phyloP scores from a whole-genome alignment of 2,797 vertebrate species.

The Microcaecilia unicolor region DNA sequence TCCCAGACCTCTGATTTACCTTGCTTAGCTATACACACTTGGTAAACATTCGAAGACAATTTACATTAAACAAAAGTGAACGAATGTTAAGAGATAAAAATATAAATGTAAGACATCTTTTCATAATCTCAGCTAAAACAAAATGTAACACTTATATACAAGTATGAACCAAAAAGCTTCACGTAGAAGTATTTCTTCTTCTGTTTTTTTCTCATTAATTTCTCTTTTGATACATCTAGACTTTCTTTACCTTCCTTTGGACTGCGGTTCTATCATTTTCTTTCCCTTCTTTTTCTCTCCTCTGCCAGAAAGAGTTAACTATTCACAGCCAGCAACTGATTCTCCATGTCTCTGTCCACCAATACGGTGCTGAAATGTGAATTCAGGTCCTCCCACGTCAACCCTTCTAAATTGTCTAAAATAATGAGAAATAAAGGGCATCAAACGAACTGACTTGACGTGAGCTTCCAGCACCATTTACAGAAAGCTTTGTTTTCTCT shows the following conservation, averaged over 20 bases:
- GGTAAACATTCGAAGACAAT: conserved; percentile 2
- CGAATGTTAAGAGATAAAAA: too few relatives aligned
- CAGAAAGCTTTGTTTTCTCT: neutral
- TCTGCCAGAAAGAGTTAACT: conserved; percentile 58
- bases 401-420: conserved; percentile 43
- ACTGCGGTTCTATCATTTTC: neutral
- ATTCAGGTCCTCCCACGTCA: conserved; percentile 31
- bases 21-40: conserved; percentile 4
- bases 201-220: too few relatives aligned
- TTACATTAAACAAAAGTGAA: conserved; percentile 6
- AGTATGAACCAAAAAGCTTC: too few relatives aligned
- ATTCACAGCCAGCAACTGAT: conserved; percentile 40
- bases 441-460: neutral
- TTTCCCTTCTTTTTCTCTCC: neutral
- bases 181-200: too few relatives aligned
- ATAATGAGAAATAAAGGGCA: conserved; percentile 64
- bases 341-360: conserved; percentile 49
- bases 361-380: conserved; percentile 50
- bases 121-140: too few relatives aligned
- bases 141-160: too few relatives aligned
- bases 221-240: too few relatives aligned
- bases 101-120: too few relatives aligned
- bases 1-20: neutral
- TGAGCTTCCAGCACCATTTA: conserved; percentile 2
- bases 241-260: too few relatives aligned